Evolutionary conservation across 92 coral and sea anemone species (phyloP).

Genomic region (Anthopleura xanthogrammica): DNA sequence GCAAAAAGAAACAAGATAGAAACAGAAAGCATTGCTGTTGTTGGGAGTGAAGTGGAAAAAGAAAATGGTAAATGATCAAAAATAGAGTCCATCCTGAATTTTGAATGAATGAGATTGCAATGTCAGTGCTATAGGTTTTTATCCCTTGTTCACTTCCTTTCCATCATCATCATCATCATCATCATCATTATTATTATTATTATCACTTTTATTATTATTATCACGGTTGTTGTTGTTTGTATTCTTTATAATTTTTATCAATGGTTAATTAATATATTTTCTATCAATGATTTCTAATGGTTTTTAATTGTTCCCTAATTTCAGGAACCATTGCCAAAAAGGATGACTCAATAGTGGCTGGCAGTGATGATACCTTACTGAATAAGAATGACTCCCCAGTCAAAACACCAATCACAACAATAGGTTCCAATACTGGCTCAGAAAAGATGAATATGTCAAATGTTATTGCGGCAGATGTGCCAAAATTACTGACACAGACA

Average conservation of each 20-base stretch:
- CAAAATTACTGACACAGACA: background rate
- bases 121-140: too few relatives aligned
- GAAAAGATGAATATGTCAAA: background rate
- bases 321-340: background rate
- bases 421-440: background rate
- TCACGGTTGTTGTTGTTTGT: background rate
- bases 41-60: constrained; percentile 2
- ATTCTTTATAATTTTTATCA: background rate
- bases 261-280: background rate
- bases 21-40: background rate
- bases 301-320: background rate
- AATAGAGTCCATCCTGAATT: background rate
- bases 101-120: background rate
- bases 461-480: constrained; percentile 6
- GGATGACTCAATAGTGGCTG: background rate
- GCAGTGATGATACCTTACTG: background rate
- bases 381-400: constrained; percentile 1
- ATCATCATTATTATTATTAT: too few relatives aligned
- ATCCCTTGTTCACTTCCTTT: too few relatives aligned
- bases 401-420: constrained; percentile 15
- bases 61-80: constrained; percentile 13
- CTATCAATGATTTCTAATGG: too few relatives aligned
- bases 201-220: too few relatives aligned
- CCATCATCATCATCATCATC: too few relatives aligned
- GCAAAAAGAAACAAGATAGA: constrained; percentile 28